Percentiles rank a stretch among this genome's conserved stretches.
phyloP scores from a whole-genome alignment of 2,888 invertebrate genomes.

The Lasioglossum villosulum region DNA sequence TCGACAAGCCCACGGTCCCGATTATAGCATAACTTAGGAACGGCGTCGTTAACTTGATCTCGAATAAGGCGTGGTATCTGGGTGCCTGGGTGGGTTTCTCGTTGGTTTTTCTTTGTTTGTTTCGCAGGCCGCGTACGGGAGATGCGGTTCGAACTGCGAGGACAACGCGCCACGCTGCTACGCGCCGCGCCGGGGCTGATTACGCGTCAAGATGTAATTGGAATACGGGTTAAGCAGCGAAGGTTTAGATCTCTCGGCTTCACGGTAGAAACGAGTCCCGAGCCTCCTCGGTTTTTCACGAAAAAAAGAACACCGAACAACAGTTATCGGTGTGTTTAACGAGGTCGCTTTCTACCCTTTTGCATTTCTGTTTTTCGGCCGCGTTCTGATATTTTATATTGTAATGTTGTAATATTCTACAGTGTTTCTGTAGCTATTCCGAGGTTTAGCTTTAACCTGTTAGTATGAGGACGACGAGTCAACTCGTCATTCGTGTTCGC shows the following conservation, averaged over 20 bases:
- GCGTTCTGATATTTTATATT: slow-evolving; percentile 8
- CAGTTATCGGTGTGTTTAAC: slow-evolving; percentile 52
- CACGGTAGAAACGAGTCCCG: slow-evolving; percentile 52
- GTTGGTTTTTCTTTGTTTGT: slow-evolving; percentile 18
- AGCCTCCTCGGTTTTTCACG: slow-evolving; percentile 41
- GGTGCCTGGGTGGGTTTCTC: slow-evolving; percentile 22
- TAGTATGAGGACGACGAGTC: not conserved
- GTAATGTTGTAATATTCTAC: too few relatives aligned
- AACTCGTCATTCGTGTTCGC: not conserved
- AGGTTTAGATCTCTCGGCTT: slow-evolving; percentile 55
- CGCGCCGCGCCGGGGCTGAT: slow-evolving; percentile 40
- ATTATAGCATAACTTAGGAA: slow-evolving; percentile 34
- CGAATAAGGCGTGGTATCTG: slow-evolving; percentile 57
- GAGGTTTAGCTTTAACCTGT: not conserved
- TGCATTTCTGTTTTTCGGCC: slow-evolving; percentile 26
- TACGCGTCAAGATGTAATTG: slow-evolving; percentile 59
- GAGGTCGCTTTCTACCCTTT: slow-evolving; percentile 57
- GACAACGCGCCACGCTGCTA: not conserved
- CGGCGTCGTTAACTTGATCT: slow-evolving; percentile 51
- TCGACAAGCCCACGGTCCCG: slow-evolving; percentile 22
- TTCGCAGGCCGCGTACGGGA: slow-evolving; percentile 18
- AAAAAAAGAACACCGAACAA: slow-evolving; percentile 51
- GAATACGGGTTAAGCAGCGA: slow-evolving; percentile 64
- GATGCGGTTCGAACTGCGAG: slow-evolving; percentile 45
- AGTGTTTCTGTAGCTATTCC: too few relatives aligned